Evolutionary conservation across 2,797 vertebrate species (phyloP).

Genomic region (Pangasius larnaudii): DNA sequence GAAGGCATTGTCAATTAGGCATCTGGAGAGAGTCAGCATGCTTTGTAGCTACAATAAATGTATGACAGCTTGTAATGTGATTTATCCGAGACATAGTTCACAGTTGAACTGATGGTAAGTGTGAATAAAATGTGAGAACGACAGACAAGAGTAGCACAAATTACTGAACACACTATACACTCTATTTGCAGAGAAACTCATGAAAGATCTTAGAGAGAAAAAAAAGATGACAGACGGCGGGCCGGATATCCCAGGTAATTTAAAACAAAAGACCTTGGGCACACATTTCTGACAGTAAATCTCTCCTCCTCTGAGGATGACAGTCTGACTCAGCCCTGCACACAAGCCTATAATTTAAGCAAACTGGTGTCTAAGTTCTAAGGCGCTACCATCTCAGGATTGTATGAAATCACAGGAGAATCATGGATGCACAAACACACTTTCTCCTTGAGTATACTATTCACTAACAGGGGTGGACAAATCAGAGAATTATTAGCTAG

Average conservation of each 20-base stretch:
- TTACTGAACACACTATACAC: slow-evolving; percentile 1
- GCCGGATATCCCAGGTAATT: slow-evolving; percentile 61
- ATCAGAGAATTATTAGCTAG: background rate
- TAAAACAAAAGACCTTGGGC: slow-evolving; percentile 63
- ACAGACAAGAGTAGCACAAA: slow-evolving; percentile 24
- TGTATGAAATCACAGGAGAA: slow-evolving; percentile 41
- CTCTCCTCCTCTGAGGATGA: slow-evolving; percentile 55
- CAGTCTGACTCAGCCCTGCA: slow-evolving; percentile 45
- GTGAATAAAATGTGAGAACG: slow-evolving; percentile 21
- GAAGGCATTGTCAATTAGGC: slow-evolving; percentile 27
- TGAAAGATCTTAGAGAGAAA: slow-evolving; percentile 27
- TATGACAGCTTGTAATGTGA: slow-evolving; percentile 16
- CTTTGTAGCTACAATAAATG: slow-evolving; percentile 17
- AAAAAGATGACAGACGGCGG: slow-evolving; percentile 35
- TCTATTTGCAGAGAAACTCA: slow-evolving; percentile 21
- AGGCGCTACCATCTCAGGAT: slow-evolving; percentile 20
- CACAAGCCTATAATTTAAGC: slow-evolving; percentile 60
- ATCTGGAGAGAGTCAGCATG: slow-evolving; percentile 35
- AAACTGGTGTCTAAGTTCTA: slow-evolving; percentile 41
- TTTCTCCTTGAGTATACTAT: background rate
- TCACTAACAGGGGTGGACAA: background rate
- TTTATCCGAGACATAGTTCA: slow-evolving; percentile 31
- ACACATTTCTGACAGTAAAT: slow-evolving; percentile 60
- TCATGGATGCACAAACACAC: slow-evolving; percentile 11
- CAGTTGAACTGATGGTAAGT: slow-evolving; percentile 4